Evolutionary conservation across 2,797 vertebrate species (phyloP).

Genomic region (Gymnothorax reevesii): DNA sequence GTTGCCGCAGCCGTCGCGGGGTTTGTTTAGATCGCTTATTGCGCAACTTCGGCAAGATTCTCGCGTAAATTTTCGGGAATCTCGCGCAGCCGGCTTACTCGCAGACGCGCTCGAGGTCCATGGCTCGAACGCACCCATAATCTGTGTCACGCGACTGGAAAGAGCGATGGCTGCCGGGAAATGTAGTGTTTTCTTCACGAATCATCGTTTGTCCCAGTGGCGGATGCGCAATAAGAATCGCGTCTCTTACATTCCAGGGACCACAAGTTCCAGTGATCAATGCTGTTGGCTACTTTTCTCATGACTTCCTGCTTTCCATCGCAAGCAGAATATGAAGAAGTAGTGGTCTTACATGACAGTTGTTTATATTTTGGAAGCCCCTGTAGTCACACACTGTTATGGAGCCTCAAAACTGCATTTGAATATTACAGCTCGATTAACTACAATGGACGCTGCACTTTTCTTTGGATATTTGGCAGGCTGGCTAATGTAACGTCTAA

Average conservation of each 20-base stretch:
- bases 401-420: not conserved
- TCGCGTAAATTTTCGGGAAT: too few species aligned
- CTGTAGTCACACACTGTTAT: not conserved
- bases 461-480: not conserved
- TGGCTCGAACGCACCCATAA: too few species aligned
- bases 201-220: too few species aligned
- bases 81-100: too few species aligned
- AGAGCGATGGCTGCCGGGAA: constrained; percentile 57
- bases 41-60: too few species aligned
- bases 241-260: constrained; percentile 36
- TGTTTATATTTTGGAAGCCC: not conserved
- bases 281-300: constrained; percentile 29
- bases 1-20: too few species aligned
- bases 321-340: constrained; percentile 44
- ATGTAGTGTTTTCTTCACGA: constrained; percentile 38
- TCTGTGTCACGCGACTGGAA: constrained; percentile 61
- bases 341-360: constrained; percentile 25
- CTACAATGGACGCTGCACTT: constrained; percentile 4
- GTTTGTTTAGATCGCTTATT: too few species aligned
- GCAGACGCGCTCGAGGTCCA: too few species aligned
- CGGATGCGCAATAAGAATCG: too few species aligned
- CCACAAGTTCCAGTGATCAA: constrained; percentile 61
- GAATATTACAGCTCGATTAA: not conserved
- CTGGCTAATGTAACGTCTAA: not conserved
- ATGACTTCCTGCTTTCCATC: constrained; percentile 59